Conservation (phyloP, 2,113 vertebrate genomes). For the Brachionichthys hirsutus region DNA sequence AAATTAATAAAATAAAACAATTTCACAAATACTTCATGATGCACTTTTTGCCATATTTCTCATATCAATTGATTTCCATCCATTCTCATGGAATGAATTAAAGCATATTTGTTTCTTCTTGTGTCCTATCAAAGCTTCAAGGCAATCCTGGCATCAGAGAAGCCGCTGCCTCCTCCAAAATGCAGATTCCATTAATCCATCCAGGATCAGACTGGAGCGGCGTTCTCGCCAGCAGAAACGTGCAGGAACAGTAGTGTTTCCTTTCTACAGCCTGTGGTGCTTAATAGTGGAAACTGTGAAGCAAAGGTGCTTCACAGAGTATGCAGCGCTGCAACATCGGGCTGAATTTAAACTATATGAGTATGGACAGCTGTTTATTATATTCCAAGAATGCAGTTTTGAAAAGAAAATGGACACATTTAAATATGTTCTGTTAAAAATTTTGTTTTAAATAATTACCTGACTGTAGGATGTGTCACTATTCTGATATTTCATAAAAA, state of each 20-base stretch:
- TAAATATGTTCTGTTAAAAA: not conserved
- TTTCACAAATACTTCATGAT: too few relatives aligned
- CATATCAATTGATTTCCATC: not conserved
- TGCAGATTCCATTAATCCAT: constrained; percentile 26
- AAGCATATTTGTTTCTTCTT: not conserved
- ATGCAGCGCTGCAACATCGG: constrained; percentile 3
- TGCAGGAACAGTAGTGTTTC: constrained; percentile 18
- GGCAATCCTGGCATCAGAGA: constrained; percentile 15
- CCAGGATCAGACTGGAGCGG: constrained; percentile 30
- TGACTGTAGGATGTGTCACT: too few relatives aligned
- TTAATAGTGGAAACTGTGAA: constrained; percentile 51
- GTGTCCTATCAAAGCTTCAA: constrained; percentile 13
- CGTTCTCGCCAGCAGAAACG: constrained; percentile 15
- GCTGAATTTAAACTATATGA: not conserved
- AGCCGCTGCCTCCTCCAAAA: constrained; percentile 26
- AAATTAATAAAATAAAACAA: too few relatives aligned
- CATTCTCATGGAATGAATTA: not conserved
- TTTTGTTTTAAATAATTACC: too few relatives aligned
- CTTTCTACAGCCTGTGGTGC: constrained; percentile 27
- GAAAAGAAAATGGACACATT: not conserved
- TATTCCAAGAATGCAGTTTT: not conserved
- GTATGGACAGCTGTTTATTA: constrained; percentile 6
- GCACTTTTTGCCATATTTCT: not conserved
- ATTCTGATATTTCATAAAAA: too few relatives aligned
- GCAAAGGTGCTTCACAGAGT: constrained; percentile 12